These are phyloP conservation scores for Eristalis arbustorum DNA, from an alignment of 2,888 invertebrate genomes.

Conservation along the genomic window DNA sequence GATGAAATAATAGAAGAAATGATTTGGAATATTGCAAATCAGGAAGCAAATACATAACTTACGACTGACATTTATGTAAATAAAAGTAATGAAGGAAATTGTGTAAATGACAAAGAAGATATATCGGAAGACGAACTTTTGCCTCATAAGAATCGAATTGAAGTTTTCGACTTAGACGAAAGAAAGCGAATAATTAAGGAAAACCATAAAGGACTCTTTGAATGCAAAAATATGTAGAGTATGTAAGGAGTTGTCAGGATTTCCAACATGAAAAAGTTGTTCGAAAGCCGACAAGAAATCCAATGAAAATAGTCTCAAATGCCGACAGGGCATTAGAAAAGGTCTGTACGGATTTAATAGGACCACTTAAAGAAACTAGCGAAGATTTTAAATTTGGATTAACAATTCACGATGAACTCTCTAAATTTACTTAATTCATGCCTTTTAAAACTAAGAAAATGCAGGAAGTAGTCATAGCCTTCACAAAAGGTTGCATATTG, in stretches of 20 bases:
- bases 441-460: no score
- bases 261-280: background rate
- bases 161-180: background rate
- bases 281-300: background rate
- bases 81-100: background rate
- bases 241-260: background rate
- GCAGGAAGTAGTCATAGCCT: background rate
- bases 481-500: conserved; percentile 10
- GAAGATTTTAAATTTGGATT: background rate
- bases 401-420: background rate
- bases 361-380: background rate
- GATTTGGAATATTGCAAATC: no score
- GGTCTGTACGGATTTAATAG: background rate
- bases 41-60: no score
- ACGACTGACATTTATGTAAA: background rate
- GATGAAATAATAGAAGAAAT: no score
- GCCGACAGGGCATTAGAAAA: background rate
- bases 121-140: background rate
- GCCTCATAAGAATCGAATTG: background rate
- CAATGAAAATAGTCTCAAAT: background rate
- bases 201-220: background rate
- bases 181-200: background rate
- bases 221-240: background rate
- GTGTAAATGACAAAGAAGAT: background rate
- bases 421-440: background rate